phyloP scores from a whole-genome alignment of 2,888 invertebrate species.

The Digitonthophagus gazella region DNA sequence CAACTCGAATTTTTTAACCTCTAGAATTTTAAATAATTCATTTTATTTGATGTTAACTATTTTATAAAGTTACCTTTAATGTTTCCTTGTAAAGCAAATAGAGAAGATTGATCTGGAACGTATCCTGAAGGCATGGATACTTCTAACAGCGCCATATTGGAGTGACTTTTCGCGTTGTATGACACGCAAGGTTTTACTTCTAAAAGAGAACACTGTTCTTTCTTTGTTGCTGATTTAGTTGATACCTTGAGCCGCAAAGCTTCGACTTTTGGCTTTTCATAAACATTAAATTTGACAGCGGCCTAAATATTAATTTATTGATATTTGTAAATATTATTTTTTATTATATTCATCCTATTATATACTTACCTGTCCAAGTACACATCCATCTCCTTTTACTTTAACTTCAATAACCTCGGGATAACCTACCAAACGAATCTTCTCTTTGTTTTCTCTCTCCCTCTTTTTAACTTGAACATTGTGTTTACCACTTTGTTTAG shows the following conservation, averaged over 20 bases:
- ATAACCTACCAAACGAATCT: slow-evolving; percentile 48
- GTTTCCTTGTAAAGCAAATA: slow-evolving; percentile 47
- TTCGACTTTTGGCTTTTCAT: slow-evolving; percentile 51
- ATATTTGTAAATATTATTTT: not conserved
- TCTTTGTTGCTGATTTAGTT: slow-evolving; percentile 49
- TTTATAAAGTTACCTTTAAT: not conserved
- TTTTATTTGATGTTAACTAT: not conserved
- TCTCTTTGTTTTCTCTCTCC: slow-evolving; percentile 54
- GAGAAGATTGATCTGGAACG: slow-evolving; percentile 58
- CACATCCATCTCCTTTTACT: slow-evolving; percentile 57
- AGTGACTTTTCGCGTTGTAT: slow-evolving; percentile 50
- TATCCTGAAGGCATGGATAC: slow-evolving; percentile 64
- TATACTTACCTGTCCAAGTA: slow-evolving; percentile 55
- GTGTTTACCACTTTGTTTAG: slow-evolving; percentile 49
- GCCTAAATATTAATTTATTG: slow-evolving; percentile 45
- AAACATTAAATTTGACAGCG: slow-evolving; percentile 54
- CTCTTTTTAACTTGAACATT: slow-evolving; percentile 50
- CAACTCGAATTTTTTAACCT: slow-evolving; percentile 56
- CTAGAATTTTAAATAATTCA: slow-evolving; percentile 41
- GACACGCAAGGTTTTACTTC: slow-evolving; percentile 48
- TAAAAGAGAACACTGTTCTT: slow-evolving; percentile 53
- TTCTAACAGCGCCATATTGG: slow-evolving; percentile 64
- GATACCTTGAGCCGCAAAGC: slow-evolving; percentile 55
- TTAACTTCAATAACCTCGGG: slow-evolving; percentile 53
- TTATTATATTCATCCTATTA: not conserved